A percentile compares a stretch with the other conserved stretches of the same genome.
These are phyloP conservation scores for Seladonia tumulorum DNA, from an alignment of 2,888 invertebrate genomes.

Conservation along the genomic window DNA sequence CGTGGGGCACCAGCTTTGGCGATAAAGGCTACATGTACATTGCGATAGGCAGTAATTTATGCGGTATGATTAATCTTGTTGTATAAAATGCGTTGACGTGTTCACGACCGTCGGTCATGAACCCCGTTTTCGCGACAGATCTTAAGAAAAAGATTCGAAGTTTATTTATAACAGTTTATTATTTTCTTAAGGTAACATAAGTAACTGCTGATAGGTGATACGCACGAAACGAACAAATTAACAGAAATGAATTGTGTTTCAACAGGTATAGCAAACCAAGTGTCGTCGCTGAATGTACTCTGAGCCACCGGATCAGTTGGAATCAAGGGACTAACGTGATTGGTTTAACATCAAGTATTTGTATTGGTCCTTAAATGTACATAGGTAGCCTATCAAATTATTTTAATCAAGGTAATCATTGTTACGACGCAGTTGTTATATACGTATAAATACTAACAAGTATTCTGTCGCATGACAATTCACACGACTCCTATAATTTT, in stretches of 20 bases:
- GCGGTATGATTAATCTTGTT: constrained; percentile 86
- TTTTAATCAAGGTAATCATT: constrained; percentile 7
- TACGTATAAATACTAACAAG: constrained; percentile 6
- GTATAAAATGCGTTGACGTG: neutral
- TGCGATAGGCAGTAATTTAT: constrained; percentile 91
- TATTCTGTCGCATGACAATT: constrained; percentile 11
- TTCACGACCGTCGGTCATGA: neutral
- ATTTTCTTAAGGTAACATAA: neutral
- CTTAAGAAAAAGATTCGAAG: no score
- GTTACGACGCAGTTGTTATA: constrained; percentile 30
- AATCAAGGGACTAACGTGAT: neutral
- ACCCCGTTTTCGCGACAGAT: neutral
- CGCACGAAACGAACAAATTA: neutral
- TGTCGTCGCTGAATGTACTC: constrained; percentile 87
- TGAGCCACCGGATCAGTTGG: constrained; percentile 22
- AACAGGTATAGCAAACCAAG: constrained; percentile 88
- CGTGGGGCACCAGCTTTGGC: constrained; percentile 93
- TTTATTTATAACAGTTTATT: neutral
- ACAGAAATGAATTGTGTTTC: constrained; percentile 18
- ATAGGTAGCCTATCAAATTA: neutral
- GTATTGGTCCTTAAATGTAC: constrained; percentile 30
- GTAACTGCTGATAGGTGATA: neutral
- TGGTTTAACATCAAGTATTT: constrained; percentile 6
- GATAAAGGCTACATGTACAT: constrained; percentile 91
- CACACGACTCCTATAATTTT: constrained; percentile 33